Conservation (phyloP, 2,888 invertebrate species). For the Amorpha juglandis region DNA sequence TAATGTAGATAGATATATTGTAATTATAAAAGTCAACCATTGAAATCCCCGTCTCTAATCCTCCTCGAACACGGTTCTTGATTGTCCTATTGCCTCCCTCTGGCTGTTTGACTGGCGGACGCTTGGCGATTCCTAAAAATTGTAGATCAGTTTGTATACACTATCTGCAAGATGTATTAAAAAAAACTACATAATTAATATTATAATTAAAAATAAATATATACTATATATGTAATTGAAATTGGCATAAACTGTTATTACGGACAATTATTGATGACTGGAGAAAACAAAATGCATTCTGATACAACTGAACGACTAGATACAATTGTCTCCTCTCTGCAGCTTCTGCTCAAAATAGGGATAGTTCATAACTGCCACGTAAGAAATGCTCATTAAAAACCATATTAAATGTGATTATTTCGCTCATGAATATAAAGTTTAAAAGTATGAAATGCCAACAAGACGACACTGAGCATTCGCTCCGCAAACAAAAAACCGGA, state of each 20-base stretch:
- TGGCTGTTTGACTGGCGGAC: too few relatives aligned
- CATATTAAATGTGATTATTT: background rate
- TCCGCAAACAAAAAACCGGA: background rate
- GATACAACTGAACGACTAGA: background rate
- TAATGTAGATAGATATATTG: too few relatives aligned
- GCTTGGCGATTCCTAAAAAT: too few relatives aligned
- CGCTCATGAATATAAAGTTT: background rate
- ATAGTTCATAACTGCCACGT: background rate
- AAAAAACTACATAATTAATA: background rate
- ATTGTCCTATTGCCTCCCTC: too few relatives aligned
- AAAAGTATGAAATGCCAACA: background rate
- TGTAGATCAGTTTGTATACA: too few relatives aligned
- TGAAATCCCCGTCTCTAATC: too few relatives aligned
- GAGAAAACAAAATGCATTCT: background rate
- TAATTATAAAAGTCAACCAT: too few relatives aligned
- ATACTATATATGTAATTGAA: too few relatives aligned
- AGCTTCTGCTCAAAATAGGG: background rate
- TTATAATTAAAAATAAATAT: background rate
- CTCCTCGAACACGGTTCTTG: too few relatives aligned
- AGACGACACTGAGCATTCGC: background rate
- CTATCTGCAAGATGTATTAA: too few relatives aligned
- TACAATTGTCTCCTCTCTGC: background rate
- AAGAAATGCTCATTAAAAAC: constrained; percentile 16
- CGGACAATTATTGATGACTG: background rate
- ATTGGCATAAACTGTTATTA: background rate